phyloP scores from a whole-genome alignment of 2,113 vertebrate species.

The Scatophagus argus region DNA sequence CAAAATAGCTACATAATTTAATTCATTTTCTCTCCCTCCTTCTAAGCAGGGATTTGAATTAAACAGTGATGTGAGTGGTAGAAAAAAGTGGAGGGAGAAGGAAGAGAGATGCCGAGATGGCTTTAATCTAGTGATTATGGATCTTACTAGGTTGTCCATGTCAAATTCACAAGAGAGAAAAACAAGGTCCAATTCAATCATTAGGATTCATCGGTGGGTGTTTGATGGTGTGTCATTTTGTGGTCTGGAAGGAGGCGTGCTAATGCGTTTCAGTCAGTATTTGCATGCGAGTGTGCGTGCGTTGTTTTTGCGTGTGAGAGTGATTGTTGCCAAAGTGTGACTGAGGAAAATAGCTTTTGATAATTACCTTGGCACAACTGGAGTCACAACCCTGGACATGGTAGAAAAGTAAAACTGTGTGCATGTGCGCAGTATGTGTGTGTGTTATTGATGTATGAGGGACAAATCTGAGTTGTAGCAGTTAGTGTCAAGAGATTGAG shows the following conservation, averaged over 20 bases:
- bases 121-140: constrained; percentile 70
- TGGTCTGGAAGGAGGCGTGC: neutral
- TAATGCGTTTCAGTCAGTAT: constrained; percentile 2
- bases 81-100: neutral
- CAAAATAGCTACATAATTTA: constrained; percentile 25
- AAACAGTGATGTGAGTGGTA: neutral
- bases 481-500: neutral
- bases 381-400: constrained; percentile 59
- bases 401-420: constrained; percentile 13
- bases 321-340: constrained; percentile 26
- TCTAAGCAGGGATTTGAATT: constrained; percentile 28
- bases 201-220: constrained; percentile 71
- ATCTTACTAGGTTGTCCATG: constrained; percentile 42
- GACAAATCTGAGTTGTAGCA: constrained; percentile 18
- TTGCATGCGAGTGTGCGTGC: neutral
- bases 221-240: constrained; percentile 22
- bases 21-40: constrained; percentile 15
- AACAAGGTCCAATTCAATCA: constrained; percentile 61
- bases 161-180: constrained; percentile 42
- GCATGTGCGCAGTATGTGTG: neutral
- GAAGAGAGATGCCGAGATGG: constrained; percentile 12
- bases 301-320: neutral
- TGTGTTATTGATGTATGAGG: neutral
- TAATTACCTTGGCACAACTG: constrained; percentile 73
- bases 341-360: constrained; percentile 68